Percentiles rank a stretch among this genome's conserved stretches.
These are phyloP conservation scores for Samia ricini DNA, from an alignment of 1,140 invertebrate genomes.

Conservation along the genomic window DNA sequence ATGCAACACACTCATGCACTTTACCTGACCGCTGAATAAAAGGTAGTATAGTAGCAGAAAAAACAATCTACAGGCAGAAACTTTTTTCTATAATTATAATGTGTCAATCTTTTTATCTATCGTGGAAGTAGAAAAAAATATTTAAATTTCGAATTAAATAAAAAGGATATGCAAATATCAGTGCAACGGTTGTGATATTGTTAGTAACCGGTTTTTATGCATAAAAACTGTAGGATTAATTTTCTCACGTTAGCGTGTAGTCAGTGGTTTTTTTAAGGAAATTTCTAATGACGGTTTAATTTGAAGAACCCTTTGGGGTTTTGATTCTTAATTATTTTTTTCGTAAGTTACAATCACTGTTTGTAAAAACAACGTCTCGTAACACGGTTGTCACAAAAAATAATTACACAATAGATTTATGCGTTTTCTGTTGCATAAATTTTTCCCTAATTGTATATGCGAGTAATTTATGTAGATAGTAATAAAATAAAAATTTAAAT, in stretches of 20 bases:
- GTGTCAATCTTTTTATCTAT: constrained; percentile 40
- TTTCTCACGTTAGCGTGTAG: constrained; percentile 74
- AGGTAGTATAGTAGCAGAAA: constrained; percentile 37
- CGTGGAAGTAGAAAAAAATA: constrained; percentile 21
- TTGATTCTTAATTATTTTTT: constrained; percentile 62
- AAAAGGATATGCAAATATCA: constrained; percentile 61
- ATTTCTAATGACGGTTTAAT: constrained; percentile 76
- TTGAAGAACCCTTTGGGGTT: constrained; percentile 76
- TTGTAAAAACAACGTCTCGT: constrained; percentile 72
- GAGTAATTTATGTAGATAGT: neutral
- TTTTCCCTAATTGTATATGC: constrained; percentile 18
- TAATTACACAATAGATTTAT: constrained; percentile 73
- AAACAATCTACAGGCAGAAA: constrained; percentile 33
- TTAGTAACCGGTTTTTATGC: constrained; percentile 38
- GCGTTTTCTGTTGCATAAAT: constrained; percentile 48
- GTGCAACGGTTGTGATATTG: constrained; percentile 62
- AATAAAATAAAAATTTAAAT: neutral
- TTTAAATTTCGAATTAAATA: neutral
- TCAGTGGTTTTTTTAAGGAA: constrained; percentile 51
- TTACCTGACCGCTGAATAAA: constrained; percentile 72
- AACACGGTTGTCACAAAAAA: constrained; percentile 73
- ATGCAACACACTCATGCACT: constrained; percentile 62
- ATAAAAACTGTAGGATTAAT: constrained; percentile 56
- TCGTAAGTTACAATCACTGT: constrained; percentile 55
- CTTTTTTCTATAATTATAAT: constrained; percentile 66